Conservation (phyloP, 2,888 invertebrate species). For the Linyphia triangularis region DNA sequence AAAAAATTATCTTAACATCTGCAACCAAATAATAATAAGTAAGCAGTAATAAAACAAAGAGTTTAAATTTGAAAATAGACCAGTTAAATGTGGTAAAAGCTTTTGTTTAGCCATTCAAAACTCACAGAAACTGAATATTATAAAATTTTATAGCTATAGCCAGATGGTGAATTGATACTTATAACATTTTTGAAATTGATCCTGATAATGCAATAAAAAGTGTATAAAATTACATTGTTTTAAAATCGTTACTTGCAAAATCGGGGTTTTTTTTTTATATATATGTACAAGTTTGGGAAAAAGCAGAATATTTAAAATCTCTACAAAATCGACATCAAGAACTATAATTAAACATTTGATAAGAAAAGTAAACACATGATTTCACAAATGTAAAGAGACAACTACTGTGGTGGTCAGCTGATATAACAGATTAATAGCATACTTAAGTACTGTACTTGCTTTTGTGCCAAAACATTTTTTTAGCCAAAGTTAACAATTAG, state of each 20-base stretch:
- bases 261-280: background rate
- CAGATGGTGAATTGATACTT: too few species aligned
- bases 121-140: too few species aligned
- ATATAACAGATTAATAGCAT: conserved; percentile 4
- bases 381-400: conserved; percentile 21
- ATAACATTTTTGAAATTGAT: too few species aligned
- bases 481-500: conserved; percentile 19
- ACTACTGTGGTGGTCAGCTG: conserved; percentile 35
- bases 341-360: background rate
- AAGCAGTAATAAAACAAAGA: too few species aligned
- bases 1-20: too few species aligned
- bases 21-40: too few species aligned
- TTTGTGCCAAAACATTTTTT: conserved; percentile 8
- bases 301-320: background rate
- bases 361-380: conserved; percentile 2
- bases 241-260: background rate
- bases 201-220: background rate
- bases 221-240: background rate
- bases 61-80: too few species aligned
- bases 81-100: too few species aligned
- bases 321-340: background rate
- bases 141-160: too few species aligned
- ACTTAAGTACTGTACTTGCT: conserved; percentile 21
- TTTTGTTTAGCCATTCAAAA: too few species aligned
- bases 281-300: background rate